Evolutionary conservation across 2,797 vertebrate genomes (phyloP).

Genomic region (Xenentodon cancila): DNA sequence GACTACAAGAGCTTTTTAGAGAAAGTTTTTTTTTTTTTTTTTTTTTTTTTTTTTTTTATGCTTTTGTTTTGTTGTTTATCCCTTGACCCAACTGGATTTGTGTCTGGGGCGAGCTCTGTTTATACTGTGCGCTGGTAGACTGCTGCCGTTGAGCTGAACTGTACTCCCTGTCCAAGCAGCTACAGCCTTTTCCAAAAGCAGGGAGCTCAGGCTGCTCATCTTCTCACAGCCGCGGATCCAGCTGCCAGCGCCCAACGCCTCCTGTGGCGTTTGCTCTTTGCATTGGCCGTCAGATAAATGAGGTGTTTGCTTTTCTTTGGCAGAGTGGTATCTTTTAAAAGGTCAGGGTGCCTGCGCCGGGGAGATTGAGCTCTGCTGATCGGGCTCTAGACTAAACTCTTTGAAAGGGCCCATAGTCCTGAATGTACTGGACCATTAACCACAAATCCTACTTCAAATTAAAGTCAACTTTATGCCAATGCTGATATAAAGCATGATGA

Average conservation of each 20-base stretch:
- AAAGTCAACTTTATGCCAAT: constrained; percentile 39
- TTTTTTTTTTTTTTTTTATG: neutral
- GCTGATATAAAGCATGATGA: constrained; percentile 9
- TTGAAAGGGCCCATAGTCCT: constrained; percentile 35
- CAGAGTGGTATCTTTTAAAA: constrained; percentile 66
- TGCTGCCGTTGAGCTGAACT: constrained; percentile 12
- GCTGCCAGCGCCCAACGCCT: constrained; percentile 43
- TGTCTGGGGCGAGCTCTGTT: constrained; percentile 15
- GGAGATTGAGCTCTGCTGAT: constrained; percentile 36
- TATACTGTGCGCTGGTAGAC: constrained; percentile 12
- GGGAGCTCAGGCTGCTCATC: constrained; percentile 49
- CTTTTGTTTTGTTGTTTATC: neutral
- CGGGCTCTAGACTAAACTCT: constrained; percentile 31
- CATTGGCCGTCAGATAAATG: constrained; percentile 70
- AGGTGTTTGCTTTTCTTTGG: constrained; percentile 78
- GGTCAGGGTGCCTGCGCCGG: constrained; percentile 64
- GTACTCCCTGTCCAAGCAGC: constrained; percentile 13
- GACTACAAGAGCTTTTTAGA: constrained; percentile 10
- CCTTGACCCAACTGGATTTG: neutral
- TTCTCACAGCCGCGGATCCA: constrained; percentile 40
- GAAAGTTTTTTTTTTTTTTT: neutral
- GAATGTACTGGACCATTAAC: constrained; percentile 49
- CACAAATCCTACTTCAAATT: constrained; percentile 46
- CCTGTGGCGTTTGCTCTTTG: constrained; percentile 67
- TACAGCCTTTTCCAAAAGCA: constrained; percentile 35